Conservation (phyloP, 2,113 vertebrate genomes). For the Datnioides undecimradiatus region DNA sequence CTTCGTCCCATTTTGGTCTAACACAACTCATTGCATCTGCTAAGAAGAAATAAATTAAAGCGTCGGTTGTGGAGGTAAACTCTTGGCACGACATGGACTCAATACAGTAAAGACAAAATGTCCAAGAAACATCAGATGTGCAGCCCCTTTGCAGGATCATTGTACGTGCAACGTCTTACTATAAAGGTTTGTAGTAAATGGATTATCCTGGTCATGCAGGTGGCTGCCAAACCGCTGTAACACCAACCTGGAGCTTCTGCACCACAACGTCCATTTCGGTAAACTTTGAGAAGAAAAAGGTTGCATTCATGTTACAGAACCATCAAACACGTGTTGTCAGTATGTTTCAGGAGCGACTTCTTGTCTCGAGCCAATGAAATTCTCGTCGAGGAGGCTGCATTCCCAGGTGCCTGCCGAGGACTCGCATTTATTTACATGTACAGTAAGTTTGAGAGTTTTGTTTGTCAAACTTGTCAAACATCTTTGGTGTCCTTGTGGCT, state of each 20-base stretch:
- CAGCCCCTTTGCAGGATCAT: background rate
- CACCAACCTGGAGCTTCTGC: background rate
- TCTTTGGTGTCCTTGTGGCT: conserved; percentile 22
- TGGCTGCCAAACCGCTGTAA: background rate
- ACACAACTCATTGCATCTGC: background rate
- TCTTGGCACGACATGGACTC: background rate
- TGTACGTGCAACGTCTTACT: background rate
- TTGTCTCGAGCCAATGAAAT: background rate
- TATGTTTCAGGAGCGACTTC: background rate
- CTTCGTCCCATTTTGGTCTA: background rate
- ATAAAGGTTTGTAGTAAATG: conserved; percentile 3
- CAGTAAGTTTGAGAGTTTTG: conserved; percentile 3
- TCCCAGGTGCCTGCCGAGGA: background rate
- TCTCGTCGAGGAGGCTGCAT: background rate
- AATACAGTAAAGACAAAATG: background rate
- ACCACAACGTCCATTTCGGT: background rate
- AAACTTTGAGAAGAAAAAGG: background rate
- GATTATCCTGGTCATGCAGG: background rate
- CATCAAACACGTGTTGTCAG: background rate
- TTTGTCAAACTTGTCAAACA: conserved; percentile 21
- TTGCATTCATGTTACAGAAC: background rate
- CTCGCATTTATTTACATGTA: background rate
- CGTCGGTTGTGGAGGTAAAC: background rate
- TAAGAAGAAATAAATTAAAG: background rate
- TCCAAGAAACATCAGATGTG: background rate